These are phyloP conservation scores for Ornithorhynchus anatinus DNA, from an alignment of 2,113 vertebrate species.

Conservation along the genomic window DNA sequence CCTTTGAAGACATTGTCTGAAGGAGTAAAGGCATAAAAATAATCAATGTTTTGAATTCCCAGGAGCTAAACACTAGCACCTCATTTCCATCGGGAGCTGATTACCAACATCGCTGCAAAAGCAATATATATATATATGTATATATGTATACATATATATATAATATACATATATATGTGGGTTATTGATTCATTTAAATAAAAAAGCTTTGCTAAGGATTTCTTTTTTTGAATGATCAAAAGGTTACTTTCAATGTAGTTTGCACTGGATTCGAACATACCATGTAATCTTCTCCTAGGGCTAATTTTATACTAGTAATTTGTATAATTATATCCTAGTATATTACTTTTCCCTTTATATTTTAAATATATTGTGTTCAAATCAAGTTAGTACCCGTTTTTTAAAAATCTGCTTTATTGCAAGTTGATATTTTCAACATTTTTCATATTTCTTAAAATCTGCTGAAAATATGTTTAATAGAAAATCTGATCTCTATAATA, in stretches of 20 bases:
- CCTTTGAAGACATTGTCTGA: not conserved
- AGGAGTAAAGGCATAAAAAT: not conserved
- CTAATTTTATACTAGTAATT: not conserved
- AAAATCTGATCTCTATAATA: constrained; percentile 7
- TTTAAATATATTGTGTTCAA: not conserved
- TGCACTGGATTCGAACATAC: not conserved
- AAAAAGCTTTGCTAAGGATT: not conserved
- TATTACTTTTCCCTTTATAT: not conserved
- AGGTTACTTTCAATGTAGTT: not conserved
- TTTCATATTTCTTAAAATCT: constrained; percentile 27
- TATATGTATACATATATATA: too few relatives aligned
- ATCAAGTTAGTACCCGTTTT: not conserved
- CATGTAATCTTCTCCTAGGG: not conserved
- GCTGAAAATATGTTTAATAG: constrained; percentile 25
- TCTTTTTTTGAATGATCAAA: not conserved
- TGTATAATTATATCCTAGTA: not conserved
- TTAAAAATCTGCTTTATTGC: constrained; percentile 20
- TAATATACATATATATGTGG: too few relatives aligned
- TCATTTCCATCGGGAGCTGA: not conserved
- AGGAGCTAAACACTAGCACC: not conserved
- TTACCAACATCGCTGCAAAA: not conserved
- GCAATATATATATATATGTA: too few relatives aligned
- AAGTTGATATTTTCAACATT: constrained; percentile 34
- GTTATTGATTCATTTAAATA: not conserved
- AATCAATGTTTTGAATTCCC: not conserved